Conservation (phyloP, 2,797 vertebrate genomes). For the Tragelaphus eurycerus region DNA sequence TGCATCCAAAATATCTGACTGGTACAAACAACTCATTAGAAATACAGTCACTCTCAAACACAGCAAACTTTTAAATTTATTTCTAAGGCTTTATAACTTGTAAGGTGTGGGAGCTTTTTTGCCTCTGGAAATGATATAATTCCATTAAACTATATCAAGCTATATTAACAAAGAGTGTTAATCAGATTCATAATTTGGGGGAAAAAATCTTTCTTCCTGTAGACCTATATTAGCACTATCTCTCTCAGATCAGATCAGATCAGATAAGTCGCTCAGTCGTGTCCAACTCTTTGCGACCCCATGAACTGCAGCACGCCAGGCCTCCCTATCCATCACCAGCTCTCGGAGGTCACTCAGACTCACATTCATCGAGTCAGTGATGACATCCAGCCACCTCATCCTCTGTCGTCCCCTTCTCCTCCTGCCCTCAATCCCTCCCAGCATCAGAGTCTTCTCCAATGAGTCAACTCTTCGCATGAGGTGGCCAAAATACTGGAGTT, state of each 20-base stretch:
- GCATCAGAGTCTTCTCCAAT: too few relatives aligned
- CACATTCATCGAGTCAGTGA: too few relatives aligned
- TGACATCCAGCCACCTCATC: too few relatives aligned
- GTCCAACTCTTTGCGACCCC: too few relatives aligned
- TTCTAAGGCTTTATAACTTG: background rate
- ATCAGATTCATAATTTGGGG: background rate
- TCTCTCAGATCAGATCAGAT: background rate
- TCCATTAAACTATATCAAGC: background rate
- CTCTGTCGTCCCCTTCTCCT: too few relatives aligned
- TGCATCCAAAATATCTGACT: background rate
- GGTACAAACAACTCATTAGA: background rate
- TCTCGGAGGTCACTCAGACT: too few relatives aligned
- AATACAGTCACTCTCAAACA: background rate
- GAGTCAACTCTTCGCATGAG: too few relatives aligned
- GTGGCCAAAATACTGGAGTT: too few relatives aligned
- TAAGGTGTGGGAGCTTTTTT: background rate
- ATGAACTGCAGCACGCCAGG: too few relatives aligned
- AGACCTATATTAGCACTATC: background rate
- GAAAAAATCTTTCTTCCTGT: background rate
- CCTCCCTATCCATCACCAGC: too few relatives aligned
- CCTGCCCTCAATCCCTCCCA: too few relatives aligned
- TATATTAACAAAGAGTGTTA: background rate
- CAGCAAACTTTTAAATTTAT: background rate
- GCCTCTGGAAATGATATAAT: background rate
- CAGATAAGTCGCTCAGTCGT: too few relatives aligned